Conservation (phyloP, 2,113 vertebrate species). For the Oophaga pumilio region DNA sequence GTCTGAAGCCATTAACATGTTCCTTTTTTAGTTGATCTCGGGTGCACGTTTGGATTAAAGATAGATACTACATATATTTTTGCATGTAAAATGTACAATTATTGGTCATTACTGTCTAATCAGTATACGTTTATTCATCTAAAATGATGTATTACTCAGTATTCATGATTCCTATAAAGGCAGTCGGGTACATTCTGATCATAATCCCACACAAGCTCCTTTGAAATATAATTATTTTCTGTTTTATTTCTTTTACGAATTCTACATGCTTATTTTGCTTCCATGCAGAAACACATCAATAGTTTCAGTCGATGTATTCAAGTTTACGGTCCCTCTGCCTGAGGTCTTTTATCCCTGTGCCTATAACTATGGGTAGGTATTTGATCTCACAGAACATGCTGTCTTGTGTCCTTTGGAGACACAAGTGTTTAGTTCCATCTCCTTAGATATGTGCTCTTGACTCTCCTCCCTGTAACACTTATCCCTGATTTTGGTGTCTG, state of each 20-base stretch:
- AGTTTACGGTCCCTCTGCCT: neutral
- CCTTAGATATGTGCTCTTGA: neutral
- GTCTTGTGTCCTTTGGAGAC: neutral
- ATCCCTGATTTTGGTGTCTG: neutral
- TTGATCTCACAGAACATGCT: neutral
- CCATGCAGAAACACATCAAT: neutral
- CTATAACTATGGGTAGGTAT: neutral
- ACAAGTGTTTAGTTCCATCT: neutral
- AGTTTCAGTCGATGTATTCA: neutral
- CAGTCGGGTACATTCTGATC: neutral
- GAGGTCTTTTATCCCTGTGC: neutral
- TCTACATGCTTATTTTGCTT: neutral
- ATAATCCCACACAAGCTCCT: neutral
- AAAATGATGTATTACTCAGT: neutral
- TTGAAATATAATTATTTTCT: neutral
- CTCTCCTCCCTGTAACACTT: neutral
- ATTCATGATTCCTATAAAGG: neutral
- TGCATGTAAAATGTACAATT: neutral
- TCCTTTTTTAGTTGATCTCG: neutral
- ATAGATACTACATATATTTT: neutral
- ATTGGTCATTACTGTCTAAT: neutral
- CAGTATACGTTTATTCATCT: neutral
- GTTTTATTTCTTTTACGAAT: neutral
- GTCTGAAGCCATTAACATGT: neutral
- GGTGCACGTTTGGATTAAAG: neutral